phyloP scores from a whole-genome alignment of 2,797 vertebrate genomes.

The Darevskia nairensis region DNA sequence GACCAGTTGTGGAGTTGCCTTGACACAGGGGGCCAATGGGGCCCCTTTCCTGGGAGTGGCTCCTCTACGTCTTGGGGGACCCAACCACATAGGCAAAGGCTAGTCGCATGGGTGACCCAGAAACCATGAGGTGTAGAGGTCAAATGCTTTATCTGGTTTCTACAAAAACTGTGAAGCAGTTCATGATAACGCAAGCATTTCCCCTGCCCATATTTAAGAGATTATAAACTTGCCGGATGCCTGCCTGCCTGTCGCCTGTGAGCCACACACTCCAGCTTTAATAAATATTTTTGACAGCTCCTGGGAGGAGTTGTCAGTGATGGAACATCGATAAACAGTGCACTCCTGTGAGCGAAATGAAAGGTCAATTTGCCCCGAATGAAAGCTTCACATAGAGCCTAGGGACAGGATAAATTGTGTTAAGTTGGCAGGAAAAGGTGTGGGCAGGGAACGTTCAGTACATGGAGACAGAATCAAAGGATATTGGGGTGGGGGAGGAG shows the following conservation, averaged over 20 bases:
- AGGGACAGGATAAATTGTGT: background rate
- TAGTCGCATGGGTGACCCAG: background rate
- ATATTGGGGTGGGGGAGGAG: background rate
- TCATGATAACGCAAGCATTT: background rate
- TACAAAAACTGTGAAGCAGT: background rate
- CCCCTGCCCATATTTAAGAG: background rate
- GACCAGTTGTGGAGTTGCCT: background rate
- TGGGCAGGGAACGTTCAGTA: background rate
- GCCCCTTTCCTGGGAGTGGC: background rate
- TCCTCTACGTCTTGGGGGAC: background rate
- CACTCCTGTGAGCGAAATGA: background rate
- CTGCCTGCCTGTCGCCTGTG: background rate
- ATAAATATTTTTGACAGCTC: background rate
- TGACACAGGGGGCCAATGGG: background rate
- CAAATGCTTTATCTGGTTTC: background rate
- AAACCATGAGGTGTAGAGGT: too few relatives aligned
- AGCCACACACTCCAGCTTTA: background rate
- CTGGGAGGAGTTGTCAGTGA: background rate
- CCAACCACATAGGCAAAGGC: background rate
- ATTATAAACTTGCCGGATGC: background rate
- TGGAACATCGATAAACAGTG: background rate
- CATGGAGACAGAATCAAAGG: background rate
- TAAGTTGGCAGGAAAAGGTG: background rate
- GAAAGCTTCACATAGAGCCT: background rate
- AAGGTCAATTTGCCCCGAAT: background rate